Base-by-base conservation (phyloP, 2,113 vertebrate species). In the Abramis brama region DNA sequence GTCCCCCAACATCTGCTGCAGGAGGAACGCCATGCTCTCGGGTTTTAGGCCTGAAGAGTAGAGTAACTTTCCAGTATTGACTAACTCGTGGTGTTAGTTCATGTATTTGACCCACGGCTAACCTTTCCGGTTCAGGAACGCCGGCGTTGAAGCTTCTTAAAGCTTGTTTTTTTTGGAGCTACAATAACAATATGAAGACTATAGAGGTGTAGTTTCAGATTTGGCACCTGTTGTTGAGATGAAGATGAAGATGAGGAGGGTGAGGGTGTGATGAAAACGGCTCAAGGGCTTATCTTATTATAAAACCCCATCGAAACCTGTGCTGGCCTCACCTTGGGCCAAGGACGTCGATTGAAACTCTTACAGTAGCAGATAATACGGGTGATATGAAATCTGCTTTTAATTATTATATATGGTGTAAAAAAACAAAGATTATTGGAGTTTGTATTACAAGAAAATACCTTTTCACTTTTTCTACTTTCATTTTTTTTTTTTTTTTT, bases 221-320 rank as follows among this genome's bases (percentile, higher is more conserved):
- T 87, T 66, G 76, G 78, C 84, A 87, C 64, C 85, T 52, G 1
- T 75, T 57, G 55, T 57, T 57, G 55, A 21, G 27, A 43, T 21
- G 79, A 85, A 66, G 86, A 93, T 94, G 92, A 93, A 90, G 84
- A 4, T 50, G 52, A 57, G 52, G 52, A 93, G 90, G 84, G 12
- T 50, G 52, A 57, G 52, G 55, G 55, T 57, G 85, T 86, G 70
- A 66, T 87, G 84, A 88, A 93, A 92, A 92, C 88, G 64, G 71
- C 88, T 94, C 92, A 93, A 79, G 21, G 91, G 96, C 94, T 96
- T 95, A 96, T 90, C 90, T 95, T 91, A 95, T 95, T 95, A 94
- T 90, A 89, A 91, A 87, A 77, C 19, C 55, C 55, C 55, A 57
- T 57, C 6, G 21, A 57, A 57, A 57, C 55, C 55, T 57, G 55